Evolutionary conservation across 2,113 vertebrate species (phyloP), one percentile per base, ranked within the genome.

Genomic region (Microcebus ravelobensis): DNA sequence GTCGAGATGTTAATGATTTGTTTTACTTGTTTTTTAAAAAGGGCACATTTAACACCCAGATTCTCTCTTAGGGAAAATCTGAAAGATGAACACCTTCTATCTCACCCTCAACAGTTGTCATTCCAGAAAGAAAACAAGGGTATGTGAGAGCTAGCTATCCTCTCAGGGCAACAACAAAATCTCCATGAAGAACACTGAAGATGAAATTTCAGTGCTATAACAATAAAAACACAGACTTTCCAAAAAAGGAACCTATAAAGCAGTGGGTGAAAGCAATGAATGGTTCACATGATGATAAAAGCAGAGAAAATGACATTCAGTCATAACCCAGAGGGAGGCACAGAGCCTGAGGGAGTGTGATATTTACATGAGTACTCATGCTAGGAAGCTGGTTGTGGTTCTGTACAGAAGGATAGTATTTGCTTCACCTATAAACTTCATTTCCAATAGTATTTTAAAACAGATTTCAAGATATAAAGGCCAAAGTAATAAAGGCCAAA

Each of bases 381-480:
- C 98, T 91, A 67, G 96, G 96, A 93, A 87, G 80, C 57, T 63
- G 27, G 57, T 0, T 73, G 91, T 12, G 92, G 36, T 81, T 92
- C 90, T 91, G 74, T 29, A 80, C 8, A 94, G 34, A 93, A 87
- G 91, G 2, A 57, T 48, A 50, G 63, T 29, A 71, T 95, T 68
- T 85, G 94, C 98, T 98, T 98, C 98, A 98, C 98, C 98, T 97
- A 97, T 97, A 98, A 98, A 92, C 98, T 97, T 98, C 98, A 97
- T 95, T 98, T 98, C 96, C 70, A 83, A 77, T 4, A 67, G 63
- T 42, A 79, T 5, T 67, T 59, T 63, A 67, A 89, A 79, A 96
- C 2, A 65, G 25, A 48, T 29, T 52, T 39, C 52, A 29, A 86
- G 55, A 57, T 8, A 21, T 57, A 57, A 57, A 57, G 55, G 55